Evolutionary conservation across 1,140 invertebrate species (phyloP), one percentile per base, ranked within the genome.

Genomic region (Meloidogyne floridensis): DNA sequence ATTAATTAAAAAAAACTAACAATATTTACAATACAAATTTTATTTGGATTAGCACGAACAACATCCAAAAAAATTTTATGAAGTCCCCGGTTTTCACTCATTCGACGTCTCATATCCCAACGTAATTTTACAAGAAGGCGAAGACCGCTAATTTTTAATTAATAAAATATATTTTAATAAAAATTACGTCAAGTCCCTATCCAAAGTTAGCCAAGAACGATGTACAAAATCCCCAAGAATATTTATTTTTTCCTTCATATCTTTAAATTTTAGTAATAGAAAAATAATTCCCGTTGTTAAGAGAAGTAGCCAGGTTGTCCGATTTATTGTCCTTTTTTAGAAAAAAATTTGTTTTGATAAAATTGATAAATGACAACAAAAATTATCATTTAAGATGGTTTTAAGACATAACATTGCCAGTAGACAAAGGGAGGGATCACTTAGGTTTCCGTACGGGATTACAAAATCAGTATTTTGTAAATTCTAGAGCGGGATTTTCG

Each of bases 11-110:
- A 15, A 51, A 32, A 15, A 54, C 76, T 69, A 70, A 78, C 83
- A 69, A 89, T 86, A 53, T 89, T 87, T 42, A 87, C 84, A 32
- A 88, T 82, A 65, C 87, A 88, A 6, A 80, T 47, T 59, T 85
- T 84, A 54, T 83, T 8, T 32, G 85, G 82, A 75, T 84, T 73
- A 11, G 77, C 77, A 8, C 47, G 20, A 9, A 88, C 89, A 53
- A 88, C 74, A 20, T 88, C 87, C 43, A 89, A 70, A 73, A 90
- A 89, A 18, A 89, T 84, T 54, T 88, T 80, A 77, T 89, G 87
- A 20, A 89, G 80, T 11, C 86, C 86, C 42, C 86, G 82, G 79
- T 89, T 90, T 72, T 83, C 75, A 15, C 83, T 78, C 51, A 87
- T 74, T 59, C 86, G 80, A 47, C 74, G 73, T 79, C 82, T 81